These are phyloP conservation scores for Acanthochromis polyacanthus DNA, from an alignment of 2,113 vertebrate genomes.

Conservation along the genomic window DNA sequence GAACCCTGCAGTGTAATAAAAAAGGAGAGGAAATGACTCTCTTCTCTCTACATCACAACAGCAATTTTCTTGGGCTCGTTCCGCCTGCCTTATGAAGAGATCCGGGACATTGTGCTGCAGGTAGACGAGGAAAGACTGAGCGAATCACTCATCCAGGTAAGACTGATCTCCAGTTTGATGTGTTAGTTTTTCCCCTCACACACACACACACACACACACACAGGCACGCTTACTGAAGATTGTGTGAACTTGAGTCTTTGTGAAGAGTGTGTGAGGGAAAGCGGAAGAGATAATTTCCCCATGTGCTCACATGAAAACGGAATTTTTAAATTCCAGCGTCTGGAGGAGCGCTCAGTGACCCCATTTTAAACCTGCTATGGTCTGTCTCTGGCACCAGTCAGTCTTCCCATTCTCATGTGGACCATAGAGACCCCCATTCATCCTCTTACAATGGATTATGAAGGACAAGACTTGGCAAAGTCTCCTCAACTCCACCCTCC, in stretches of 20 bases:
- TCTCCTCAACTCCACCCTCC: conserved; percentile 68
- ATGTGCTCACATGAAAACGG: conserved; percentile 11
- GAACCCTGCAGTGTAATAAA: conserved; percentile 69
- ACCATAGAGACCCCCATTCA: conserved; percentile 74
- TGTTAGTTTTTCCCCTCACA: conserved; percentile 32
- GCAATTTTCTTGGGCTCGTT: conserved; percentile 98
- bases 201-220: conserved; percentile 5
- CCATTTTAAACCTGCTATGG: conserved; percentile 42
- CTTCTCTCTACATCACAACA: conserved; percentile 83
- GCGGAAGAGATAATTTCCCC: neutral
- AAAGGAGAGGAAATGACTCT: conserved; percentile 75
- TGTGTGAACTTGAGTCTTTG: conserved; percentile 15
- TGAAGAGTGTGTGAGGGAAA: neutral
- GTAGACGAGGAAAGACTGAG: conserved; percentile 94
- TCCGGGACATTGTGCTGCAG: conserved; percentile 93
- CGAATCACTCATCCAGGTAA: conserved; percentile 97
- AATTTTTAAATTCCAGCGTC: conserved; percentile 41
- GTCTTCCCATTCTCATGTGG: conserved; percentile 47
- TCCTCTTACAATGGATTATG: conserved; percentile 76
- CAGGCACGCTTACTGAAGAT: neutral
- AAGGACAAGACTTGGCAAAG: conserved; percentile 78
- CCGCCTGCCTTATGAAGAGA: conserved; percentile 97
- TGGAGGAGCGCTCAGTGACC: conserved; percentile 38
- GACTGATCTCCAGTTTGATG: conserved; percentile 61
- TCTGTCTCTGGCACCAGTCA: conserved; percentile 55